A percentile compares a stretch with the other conserved stretches of the same genome.
Conservation (phyloP, 2,888 invertebrate species). For the Proisotoma minuta region DNA sequence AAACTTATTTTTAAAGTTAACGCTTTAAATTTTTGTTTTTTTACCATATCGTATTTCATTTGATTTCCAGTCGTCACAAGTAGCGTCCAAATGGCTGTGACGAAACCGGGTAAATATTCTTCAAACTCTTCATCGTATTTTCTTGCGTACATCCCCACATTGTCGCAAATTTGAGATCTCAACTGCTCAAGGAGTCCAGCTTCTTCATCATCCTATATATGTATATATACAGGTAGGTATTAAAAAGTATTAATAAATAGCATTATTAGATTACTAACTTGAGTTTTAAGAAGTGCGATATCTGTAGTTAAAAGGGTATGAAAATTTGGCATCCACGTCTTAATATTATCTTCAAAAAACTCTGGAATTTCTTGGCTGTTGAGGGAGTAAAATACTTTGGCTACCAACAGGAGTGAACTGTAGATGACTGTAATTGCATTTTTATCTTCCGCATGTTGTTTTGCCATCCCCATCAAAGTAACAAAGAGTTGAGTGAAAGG, state of each 20-base stretch:
- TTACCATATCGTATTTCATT: slow-evolving; percentile 83
- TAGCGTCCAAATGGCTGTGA: slow-evolving; percentile 90
- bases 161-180: slow-evolving; percentile 93
- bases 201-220: slow-evolving; percentile 68
- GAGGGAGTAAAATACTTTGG: slow-evolving; percentile 93
- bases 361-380: slow-evolving; percentile 98
- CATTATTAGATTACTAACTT: background rate
- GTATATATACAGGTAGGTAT: slow-evolving; percentile 13
- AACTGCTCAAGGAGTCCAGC: slow-evolving; percentile 84
- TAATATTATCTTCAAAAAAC: slow-evolving; percentile 98
- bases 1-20: background rate
- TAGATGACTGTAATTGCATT: slow-evolving; percentile 81
- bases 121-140: slow-evolving; percentile 98
- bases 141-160: slow-evolving; percentile 87
- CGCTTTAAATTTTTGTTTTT: background rate
- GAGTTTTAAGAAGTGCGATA: slow-evolving; percentile 68
- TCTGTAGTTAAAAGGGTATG: slow-evolving; percentile 72
- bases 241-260: slow-evolving; percentile 10
- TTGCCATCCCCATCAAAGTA: slow-evolving; percentile 76
- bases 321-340: slow-evolving; percentile 89
- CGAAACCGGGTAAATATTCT: slow-evolving; percentile 81
- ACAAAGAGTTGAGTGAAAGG: slow-evolving; percentile 87
- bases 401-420: slow-evolving; percentile 77
- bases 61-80: slow-evolving; percentile 77
- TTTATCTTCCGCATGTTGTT: slow-evolving; percentile 70